Evolutionary conservation across 2,113 vertebrate species (phyloP).

Genomic region (Amblyornis subalaris): DNA sequence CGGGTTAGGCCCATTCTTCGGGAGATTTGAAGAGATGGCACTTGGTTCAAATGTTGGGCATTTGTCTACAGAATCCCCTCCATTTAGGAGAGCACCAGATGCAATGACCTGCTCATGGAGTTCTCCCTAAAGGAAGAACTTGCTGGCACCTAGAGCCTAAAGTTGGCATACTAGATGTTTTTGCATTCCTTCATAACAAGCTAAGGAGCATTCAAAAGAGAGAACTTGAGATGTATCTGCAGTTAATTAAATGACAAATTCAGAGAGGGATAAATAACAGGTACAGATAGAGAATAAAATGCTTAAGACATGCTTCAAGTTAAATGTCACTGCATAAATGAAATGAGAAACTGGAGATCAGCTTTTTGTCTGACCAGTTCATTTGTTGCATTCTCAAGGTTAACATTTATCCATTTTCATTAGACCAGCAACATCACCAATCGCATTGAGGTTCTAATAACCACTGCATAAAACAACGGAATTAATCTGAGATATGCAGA

Average conservation of each 20-base stretch:
- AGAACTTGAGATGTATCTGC: background rate
- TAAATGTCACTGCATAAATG: background rate
- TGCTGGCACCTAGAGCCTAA: background rate
- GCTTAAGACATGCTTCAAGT: background rate
- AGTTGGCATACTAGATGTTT: background rate
- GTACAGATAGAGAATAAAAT: background rate
- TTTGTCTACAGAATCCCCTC: background rate
- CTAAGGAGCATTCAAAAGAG: background rate
- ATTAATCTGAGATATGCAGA: background rate
- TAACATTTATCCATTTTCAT: background rate
- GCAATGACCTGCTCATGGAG: background rate
- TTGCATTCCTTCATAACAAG: background rate
- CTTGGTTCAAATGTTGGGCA: background rate
- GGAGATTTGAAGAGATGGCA: background rate
- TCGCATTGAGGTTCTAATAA: background rate
- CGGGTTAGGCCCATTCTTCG: background rate
- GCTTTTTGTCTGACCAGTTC: background rate
- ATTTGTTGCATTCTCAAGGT: background rate
- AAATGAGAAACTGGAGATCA: background rate
- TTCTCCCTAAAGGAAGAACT: fast-evolving
- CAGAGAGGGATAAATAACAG: background rate
- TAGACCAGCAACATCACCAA: background rate
- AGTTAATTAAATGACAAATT: background rate
- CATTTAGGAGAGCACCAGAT: background rate
- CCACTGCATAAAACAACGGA: background rate